These are phyloP conservation scores for Elmis aenea DNA, from an alignment of 2,888 invertebrate genomes.

Conservation along the genomic window DNA sequence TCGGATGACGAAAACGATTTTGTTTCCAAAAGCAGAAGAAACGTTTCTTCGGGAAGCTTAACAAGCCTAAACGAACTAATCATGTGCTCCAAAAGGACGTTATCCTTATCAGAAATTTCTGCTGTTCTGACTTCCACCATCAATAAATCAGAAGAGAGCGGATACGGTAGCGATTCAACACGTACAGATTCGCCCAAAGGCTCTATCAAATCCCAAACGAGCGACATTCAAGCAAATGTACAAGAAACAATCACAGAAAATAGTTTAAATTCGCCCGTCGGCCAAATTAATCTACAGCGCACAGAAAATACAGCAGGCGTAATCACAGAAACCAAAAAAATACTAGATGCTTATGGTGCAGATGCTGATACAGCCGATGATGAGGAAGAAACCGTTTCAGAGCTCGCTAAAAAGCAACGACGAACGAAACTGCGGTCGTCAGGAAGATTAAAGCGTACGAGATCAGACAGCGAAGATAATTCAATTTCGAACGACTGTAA, in stretches of 20 bases:
- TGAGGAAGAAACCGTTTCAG: slow-evolving; percentile 16
- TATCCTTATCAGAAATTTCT: slow-evolving; percentile 35
- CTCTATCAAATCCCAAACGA: slow-evolving; percentile 32
- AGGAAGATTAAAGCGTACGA: slow-evolving; percentile 2
- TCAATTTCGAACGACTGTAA: slow-evolving; percentile 7
- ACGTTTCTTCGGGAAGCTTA: slow-evolving; percentile 38
- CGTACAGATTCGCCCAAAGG: slow-evolving; percentile 53
- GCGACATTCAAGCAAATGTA: too few species aligned
- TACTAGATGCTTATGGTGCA: too few species aligned
- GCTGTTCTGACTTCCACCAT: slow-evolving; percentile 26
- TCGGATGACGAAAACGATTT: slow-evolving; percentile 40
- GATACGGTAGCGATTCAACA: slow-evolving; percentile 57
- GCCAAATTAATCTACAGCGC: too few species aligned
- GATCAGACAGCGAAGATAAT: slow-evolving; percentile 7
- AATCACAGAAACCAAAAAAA: neutral
- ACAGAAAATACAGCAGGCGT: neutral
- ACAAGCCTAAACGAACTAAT: slow-evolving; percentile 39
- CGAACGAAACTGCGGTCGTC: slow-evolving; percentile 9
- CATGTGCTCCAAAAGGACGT: slow-evolving; percentile 30
- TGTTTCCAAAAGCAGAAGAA: slow-evolving; percentile 26
- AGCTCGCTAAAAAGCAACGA: slow-evolving; percentile 16
- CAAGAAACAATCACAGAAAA: neutral
- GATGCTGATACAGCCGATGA: slow-evolving; percentile 36
- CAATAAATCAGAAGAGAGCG: slow-evolving; percentile 51
- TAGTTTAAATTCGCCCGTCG: neutral